phyloP scores from a whole-genome alignment of 2,888 invertebrate species.

The Anthophora plumipes region DNA sequence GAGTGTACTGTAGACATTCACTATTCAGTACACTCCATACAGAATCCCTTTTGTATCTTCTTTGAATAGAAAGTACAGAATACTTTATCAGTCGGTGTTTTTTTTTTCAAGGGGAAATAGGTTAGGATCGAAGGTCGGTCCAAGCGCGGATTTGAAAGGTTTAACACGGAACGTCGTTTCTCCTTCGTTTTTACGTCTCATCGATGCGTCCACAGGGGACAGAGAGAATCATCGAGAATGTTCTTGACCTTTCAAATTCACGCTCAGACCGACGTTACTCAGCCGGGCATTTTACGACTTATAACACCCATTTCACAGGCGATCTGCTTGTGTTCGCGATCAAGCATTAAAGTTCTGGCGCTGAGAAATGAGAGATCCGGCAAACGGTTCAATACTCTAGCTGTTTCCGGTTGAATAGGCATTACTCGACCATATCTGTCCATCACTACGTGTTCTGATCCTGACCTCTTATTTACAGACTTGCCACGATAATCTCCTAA shows the following conservation, averaged over 20 bases:
- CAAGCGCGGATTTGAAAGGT: slow-evolving; percentile 82
- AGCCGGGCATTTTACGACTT: slow-evolving; percentile 84
- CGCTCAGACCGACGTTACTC: slow-evolving; percentile 84
- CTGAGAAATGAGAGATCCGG: slow-evolving; percentile 82
- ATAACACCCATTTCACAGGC: slow-evolving; percentile 82
- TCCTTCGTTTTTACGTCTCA: slow-evolving; percentile 20
- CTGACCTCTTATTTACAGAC: slow-evolving; percentile 59
- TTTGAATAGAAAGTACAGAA: slow-evolving; percentile 29
- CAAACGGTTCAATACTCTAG: slow-evolving; percentile 80
- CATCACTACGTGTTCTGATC: slow-evolving; percentile 76
- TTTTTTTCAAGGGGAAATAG: slow-evolving; percentile 35
- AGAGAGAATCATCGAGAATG: slow-evolving; percentile 34
- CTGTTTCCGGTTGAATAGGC: slow-evolving; percentile 78
- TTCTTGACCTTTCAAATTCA: slow-evolving; percentile 77
- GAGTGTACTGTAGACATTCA: not conserved
- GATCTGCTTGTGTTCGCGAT: slow-evolving; percentile 82
- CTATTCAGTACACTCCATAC: not conserved
- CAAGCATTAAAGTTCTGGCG: slow-evolving; percentile 81
- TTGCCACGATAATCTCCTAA: slow-evolving; percentile 58
- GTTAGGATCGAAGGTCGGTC: slow-evolving; percentile 73
- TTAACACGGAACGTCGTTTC: slow-evolving; percentile 46
- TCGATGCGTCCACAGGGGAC: slow-evolving; percentile 33
- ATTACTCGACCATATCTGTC: slow-evolving; percentile 81
- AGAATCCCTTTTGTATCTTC: slow-evolving; percentile 6
- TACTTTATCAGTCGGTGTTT: slow-evolving; percentile 41